Evolutionary conservation across 2,113 vertebrate genomes (phyloP).

Genomic region (Myiagra hebetior): DNA sequence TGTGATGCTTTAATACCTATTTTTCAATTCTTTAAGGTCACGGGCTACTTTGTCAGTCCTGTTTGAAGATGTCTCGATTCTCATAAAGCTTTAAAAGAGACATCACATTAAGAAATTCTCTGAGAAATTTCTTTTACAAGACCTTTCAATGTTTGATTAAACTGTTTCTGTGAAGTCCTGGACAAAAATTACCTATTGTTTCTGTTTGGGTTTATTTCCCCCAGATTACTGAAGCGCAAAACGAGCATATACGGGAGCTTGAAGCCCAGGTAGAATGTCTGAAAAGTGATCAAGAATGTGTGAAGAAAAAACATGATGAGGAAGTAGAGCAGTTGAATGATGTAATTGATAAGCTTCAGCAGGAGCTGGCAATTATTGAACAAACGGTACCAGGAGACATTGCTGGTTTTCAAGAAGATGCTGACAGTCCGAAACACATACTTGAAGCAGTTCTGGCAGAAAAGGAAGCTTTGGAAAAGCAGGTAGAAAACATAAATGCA

Average conservation of each 20-base stretch:
- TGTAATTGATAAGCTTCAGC: slow-evolving; percentile 92
- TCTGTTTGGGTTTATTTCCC: neutral
- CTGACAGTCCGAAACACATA: slow-evolving; percentile 65
- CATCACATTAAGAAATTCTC: neutral
- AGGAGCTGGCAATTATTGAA: slow-evolving; percentile 85
- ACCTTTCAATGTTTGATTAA: neutral
- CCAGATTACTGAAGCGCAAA: slow-evolving; percentile 83
- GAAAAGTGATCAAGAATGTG: slow-evolving; percentile 83
- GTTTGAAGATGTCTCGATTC: neutral
- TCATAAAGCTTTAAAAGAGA: neutral
- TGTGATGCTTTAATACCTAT: neutral
- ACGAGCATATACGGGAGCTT: slow-evolving; percentile 82
- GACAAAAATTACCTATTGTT: neutral
- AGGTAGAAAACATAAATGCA: slow-evolving; percentile 62
- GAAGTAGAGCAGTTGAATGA: slow-evolving; percentile 90
- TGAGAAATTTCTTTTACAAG: neutral
- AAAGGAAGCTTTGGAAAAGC: slow-evolving; percentile 64
- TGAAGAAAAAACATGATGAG: slow-evolving; percentile 83
- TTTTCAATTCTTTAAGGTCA: neutral
- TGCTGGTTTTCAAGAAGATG: slow-evolving; percentile 73
- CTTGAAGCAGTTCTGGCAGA: slow-evolving; percentile 63
- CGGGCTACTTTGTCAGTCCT: neutral
- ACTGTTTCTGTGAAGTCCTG: neutral
- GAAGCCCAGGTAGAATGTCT: slow-evolving; percentile 87
- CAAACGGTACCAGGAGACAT: slow-evolving; percentile 66